Evolutionary conservation across 2,797 vertebrate genomes (phyloP), one percentile per base, ranked within the genome.

Genomic region (Podarcis siculus): DNA sequence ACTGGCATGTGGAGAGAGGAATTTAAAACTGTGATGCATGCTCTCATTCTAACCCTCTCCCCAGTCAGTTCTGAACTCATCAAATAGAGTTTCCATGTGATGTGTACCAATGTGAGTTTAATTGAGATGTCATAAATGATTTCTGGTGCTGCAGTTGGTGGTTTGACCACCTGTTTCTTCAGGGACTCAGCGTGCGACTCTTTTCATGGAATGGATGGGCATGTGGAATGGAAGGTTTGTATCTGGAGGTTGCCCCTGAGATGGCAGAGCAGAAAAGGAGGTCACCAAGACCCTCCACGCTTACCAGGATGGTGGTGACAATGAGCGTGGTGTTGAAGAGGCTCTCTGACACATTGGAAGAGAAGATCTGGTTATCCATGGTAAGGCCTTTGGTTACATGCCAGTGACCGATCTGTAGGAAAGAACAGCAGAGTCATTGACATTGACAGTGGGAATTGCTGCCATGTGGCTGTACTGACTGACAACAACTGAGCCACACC

Each of bases 221-320:
- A 90, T 58, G 17, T 0, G 13, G 82, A 15, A 23, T 58, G 25
- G 8, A 35, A 30, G 79, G 89, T 55, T 49, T 67, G 61, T 1
- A 58, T 71, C 32, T 1, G 79, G 64, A 87, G 64, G 91, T 89
- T 78, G 66, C 0, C 37, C 80, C 83, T 19, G 0, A 2, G 4
- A 71, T 83, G 81, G 71, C 80, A 78, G 66, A 5, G 0, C 27
- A 76, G 85, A 75, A 61, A 1, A 82, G 89, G 89, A 88, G 82
- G 77, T 55, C 89, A 27, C 55, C 69, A 90, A 92, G 95, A 90
- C 92, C 87, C 86, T 86, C 95, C 55, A 66, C 35, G 95, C 98
- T 98, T 97, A 99, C 98, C 97, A 99, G 97, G 97, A 99, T 99
- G 91, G 99, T 99, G 45, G 99, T 99, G 97, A 99, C 97, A 39